A percentile compares a stretch with the other conserved stretches of the same genome.
Evolutionary conservation across 2,113 vertebrate species (phyloP).

Genomic region (Halcyon malimbica): DNA sequence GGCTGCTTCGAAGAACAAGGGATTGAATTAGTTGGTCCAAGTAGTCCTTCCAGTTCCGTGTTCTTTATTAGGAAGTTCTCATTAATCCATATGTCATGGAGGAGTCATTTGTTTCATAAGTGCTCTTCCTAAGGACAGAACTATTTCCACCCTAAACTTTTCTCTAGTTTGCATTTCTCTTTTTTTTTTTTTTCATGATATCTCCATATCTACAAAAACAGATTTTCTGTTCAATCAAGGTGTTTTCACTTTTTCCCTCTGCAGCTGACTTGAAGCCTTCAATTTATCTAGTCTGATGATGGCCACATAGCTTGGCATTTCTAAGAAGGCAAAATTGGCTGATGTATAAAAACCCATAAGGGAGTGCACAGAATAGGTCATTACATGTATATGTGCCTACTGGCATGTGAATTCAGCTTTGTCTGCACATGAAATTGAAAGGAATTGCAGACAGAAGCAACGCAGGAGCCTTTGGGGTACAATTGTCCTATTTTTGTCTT

Average conservation of each 20-base stretch:
- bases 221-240: not conserved
- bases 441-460: slow-evolving; percentile 26
- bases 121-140: not conserved
- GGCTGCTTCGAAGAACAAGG: not conserved
- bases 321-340: not conserved
- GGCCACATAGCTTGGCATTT: not conserved
- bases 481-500: not conserved
- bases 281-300: not conserved
- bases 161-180: not conserved
- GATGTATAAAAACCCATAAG: not conserved
- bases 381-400: not conserved
- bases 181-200: not conserved
- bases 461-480: slow-evolving; percentile 36
- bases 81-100: not conserved
- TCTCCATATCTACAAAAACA: not conserved
- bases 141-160: not conserved
- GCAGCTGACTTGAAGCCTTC: not conserved
- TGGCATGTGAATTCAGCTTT: not conserved
- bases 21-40: not conserved
- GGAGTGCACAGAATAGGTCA: not conserved
- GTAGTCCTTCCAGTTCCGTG: not conserved
- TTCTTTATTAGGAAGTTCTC: not conserved
- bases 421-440: not conserved
- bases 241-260: not conserved
- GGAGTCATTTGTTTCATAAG: not conserved